Conservation (phyloP, 2,888 invertebrate genomes). For the Tholera decimalis region DNA sequence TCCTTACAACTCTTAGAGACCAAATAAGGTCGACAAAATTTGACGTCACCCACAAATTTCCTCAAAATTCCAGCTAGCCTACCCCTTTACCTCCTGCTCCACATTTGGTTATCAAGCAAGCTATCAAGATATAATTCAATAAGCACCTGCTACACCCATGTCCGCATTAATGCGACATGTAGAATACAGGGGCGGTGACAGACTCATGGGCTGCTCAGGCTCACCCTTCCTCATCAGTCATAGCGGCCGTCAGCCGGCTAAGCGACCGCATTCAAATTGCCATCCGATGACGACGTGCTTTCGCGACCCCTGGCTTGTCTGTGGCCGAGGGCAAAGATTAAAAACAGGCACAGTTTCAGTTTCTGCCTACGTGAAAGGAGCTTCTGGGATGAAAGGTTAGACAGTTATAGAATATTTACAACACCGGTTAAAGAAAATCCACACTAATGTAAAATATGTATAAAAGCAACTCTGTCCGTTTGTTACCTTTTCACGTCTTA, state of each 20-base stretch:
- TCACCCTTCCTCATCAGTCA: slow-evolving; percentile 91
- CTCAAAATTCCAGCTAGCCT: background rate
- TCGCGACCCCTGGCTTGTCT: slow-evolving; percentile 87
- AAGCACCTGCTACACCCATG: slow-evolving; percentile 77
- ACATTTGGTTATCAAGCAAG: slow-evolving; percentile 47
- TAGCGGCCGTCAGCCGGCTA: slow-evolving; percentile 87
- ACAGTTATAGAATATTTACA: background rate
- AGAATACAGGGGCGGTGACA: slow-evolving; percentile 86
- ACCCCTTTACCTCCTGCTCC: slow-evolving; percentile 17
- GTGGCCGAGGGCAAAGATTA: slow-evolving; percentile 77
- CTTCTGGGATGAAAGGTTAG: slow-evolving; percentile 4
- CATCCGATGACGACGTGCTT: slow-evolving; percentile 90
- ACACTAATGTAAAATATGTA: too few species aligned
- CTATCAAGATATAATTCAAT: slow-evolving; percentile 67
- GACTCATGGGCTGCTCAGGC: slow-evolving; percentile 88
- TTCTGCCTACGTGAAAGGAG: slow-evolving; percentile 41
- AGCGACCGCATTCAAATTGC: slow-evolving; percentile 91
- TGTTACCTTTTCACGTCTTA: too few species aligned
- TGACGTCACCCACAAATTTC: background rate
- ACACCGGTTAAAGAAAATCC: too few species aligned
- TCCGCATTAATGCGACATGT: slow-evolving; percentile 81
- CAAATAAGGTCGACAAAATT: background rate
- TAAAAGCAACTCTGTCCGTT: too few species aligned
- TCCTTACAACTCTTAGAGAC: background rate
- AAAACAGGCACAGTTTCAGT: background rate